Evolutionary conservation across 2,797 vertebrate species (phyloP).

Genomic region (Enteromius radiatus): DNA sequence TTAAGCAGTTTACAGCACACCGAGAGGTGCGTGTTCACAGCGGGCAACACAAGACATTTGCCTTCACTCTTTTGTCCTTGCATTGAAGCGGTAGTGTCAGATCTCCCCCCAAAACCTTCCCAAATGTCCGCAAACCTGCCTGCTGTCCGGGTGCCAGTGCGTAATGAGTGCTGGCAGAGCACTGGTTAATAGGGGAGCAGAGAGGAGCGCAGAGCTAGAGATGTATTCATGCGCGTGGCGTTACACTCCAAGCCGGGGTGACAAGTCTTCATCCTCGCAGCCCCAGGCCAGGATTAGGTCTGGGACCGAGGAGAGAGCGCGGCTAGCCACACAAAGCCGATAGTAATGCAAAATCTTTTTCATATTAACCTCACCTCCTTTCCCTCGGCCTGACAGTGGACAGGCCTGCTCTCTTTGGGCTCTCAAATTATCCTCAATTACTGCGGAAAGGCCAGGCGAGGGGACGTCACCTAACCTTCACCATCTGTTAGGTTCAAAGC

Average conservation of each 20-base stretch:
- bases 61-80: conserved; percentile 56
- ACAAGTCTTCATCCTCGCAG: conserved; percentile 84
- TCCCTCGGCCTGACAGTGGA: conserved; percentile 89
- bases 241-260: conserved; percentile 79
- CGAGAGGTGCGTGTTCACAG: conserved; percentile 45
- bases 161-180: conserved; percentile 83
- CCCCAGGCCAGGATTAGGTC: conserved; percentile 96
- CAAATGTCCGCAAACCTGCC: conserved; percentile 75
- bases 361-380: conserved; percentile 92
- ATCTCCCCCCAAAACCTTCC: conserved; percentile 68
- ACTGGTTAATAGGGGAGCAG: conserved; percentile 80
- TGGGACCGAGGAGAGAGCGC: conserved; percentile 69
- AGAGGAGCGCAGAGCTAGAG: conserved; percentile 71
- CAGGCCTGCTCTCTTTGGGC: conserved; percentile 88
- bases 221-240: conserved; percentile 81
- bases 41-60: conserved; percentile 44
- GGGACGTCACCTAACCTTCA: conserved; percentile 98
- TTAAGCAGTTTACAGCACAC: conserved; percentile 34
- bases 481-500: conserved; percentile 97
- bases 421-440: conserved; percentile 99
- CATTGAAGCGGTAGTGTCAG: conserved; percentile 71
- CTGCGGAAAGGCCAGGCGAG: conserved; percentile 92
- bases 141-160: conserved; percentile 75
- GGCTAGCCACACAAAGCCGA: conserved; percentile 79
- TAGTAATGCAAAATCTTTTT: conserved; percentile 94